Conservation (phyloP, 1,140 invertebrate genomes). For the Lasaia peninsularis region DNA sequence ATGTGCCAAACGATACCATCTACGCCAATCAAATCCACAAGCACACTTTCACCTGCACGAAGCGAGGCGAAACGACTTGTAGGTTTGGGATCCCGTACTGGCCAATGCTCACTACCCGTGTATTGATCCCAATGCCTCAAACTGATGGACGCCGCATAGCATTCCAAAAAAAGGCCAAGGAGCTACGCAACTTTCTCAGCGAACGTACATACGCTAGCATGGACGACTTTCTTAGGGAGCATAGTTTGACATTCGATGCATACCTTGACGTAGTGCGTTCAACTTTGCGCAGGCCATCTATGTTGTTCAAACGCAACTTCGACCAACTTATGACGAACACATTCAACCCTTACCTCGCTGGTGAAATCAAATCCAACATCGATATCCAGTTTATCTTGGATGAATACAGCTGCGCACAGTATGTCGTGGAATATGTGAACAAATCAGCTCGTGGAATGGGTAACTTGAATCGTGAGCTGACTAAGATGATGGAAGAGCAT, state of each 20-base stretch:
- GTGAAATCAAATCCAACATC: slow-evolving; percentile 46
- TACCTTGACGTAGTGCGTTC: slow-evolving; percentile 9
- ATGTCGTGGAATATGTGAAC: slow-evolving; percentile 54
- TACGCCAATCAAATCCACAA: slow-evolving; percentile 48
- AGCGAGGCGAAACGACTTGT: slow-evolving; percentile 42
- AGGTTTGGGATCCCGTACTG: slow-evolving; percentile 38
- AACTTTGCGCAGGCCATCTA: slow-evolving; percentile 34
- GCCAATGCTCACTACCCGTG: slow-evolving; percentile 43
- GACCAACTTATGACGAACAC: slow-evolving; percentile 44
- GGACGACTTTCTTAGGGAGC: slow-evolving; percentile 38
- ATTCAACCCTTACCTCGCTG: slow-evolving; percentile 49
- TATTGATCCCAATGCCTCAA: slow-evolving; percentile 43
- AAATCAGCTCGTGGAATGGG: slow-evolving; percentile 57
- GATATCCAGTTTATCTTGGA: slow-evolving; percentile 61
- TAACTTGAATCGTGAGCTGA: slow-evolving; percentile 48
- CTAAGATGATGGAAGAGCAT: slow-evolving; percentile 44
- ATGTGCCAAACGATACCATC: slow-evolving; percentile 35
- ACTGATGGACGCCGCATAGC: slow-evolving; percentile 34
- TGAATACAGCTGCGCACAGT: slow-evolving; percentile 49
- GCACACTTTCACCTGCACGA: slow-evolving; percentile 47
- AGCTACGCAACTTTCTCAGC: slow-evolving; percentile 34
- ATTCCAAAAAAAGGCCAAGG: slow-evolving; percentile 42
- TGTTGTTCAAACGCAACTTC: slow-evolving; percentile 40
- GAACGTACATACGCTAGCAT: slow-evolving; percentile 36
- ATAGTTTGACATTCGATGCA: slow-evolving; percentile 34